Conservation (phyloP, 2,797 vertebrate species). For the Taeniopygia guttata region DNA sequence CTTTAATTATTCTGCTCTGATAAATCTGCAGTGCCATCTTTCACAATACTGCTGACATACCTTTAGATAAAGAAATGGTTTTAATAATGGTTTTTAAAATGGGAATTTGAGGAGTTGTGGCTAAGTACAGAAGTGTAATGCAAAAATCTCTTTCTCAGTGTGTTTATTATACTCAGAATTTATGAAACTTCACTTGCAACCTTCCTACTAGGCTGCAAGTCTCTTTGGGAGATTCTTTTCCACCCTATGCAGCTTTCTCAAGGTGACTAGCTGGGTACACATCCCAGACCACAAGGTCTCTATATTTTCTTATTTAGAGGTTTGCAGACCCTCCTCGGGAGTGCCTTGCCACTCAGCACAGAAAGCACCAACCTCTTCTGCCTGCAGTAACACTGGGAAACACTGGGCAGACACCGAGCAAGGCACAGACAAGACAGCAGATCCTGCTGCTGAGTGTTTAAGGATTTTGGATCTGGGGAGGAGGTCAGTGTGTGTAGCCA, state of each 20-base stretch:
- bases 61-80: background rate
- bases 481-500: background rate
- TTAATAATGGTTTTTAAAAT: background rate
- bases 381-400: background rate
- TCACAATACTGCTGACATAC: background rate
- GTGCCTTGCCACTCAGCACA: background rate
- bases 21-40: background rate
- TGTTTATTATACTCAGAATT: background rate
- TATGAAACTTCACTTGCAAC: background rate
- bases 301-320: background rate
- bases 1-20: background rate
- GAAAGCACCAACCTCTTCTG: background rate
- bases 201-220: background rate
- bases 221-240: background rate
- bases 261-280: background rate
- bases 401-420: background rate
- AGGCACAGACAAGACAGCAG: background rate
- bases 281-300: background rate
- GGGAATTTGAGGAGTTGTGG: background rate
- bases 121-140: background rate
- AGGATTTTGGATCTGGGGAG: background rate
- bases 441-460: background rate
- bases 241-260: rapidly evolving
- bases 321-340: background rate
- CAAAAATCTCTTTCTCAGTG: background rate